phyloP scores from a whole-genome alignment of 2,888 invertebrate species.

The Lasioglossum lativentre region DNA sequence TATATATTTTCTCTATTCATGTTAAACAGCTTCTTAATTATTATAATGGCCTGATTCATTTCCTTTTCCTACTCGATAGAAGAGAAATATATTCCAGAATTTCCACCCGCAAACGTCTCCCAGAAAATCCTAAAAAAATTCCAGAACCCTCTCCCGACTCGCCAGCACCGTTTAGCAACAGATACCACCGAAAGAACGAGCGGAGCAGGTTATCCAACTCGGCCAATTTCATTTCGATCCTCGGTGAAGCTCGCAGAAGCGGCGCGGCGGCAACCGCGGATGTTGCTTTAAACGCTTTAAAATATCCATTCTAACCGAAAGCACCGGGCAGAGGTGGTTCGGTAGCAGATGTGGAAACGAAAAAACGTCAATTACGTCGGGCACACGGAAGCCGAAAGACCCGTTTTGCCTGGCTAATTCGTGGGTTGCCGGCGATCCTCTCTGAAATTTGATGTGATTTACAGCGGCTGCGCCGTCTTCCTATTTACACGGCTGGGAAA shows the following conservation, averaged over 20 bases:
- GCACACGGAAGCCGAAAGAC: neutral
- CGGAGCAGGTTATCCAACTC: neutral
- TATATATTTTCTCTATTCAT: neutral
- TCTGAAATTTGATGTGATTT: conserved; percentile 46
- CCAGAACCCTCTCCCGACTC: neutral
- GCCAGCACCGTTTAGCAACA: neutral
- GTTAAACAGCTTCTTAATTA: too few relatives aligned
- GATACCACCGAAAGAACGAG: neutral
- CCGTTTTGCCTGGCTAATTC: conserved; percentile 35
- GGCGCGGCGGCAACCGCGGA: neutral
- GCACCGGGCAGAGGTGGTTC: neutral
- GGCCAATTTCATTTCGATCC: conserved; percentile 1
- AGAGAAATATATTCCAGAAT: neutral
- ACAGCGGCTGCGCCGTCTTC: conserved; percentile 34
- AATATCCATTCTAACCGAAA: neutral
- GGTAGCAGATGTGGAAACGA: neutral
- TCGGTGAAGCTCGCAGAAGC: neutral
- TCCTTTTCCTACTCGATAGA: neutral
- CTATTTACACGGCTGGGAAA: conserved; percentile 56
- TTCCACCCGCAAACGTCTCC: neutral
- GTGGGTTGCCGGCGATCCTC: conserved; percentile 10
- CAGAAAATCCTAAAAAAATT: neutral
- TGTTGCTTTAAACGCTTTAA: conserved; percentile 14
- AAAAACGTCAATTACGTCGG: conserved; percentile 23
- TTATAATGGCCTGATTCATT: too few relatives aligned